Conservation (phyloP, 1,140 invertebrate species). For the Goniozus legneri region DNA sequence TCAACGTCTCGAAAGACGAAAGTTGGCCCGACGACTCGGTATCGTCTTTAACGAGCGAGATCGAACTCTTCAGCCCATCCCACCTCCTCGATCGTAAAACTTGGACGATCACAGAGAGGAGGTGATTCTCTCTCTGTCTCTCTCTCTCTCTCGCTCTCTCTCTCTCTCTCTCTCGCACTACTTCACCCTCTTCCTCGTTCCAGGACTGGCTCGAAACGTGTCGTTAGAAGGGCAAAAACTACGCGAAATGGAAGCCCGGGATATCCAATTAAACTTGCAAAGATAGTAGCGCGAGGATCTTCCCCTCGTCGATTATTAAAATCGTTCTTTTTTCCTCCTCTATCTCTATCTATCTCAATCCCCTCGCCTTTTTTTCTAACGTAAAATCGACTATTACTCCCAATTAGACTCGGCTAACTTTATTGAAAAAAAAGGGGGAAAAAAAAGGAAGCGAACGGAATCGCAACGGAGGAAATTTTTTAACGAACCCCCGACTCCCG, state of each 20-base stretch:
- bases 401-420: too few species aligned
- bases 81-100: constrained; percentile 22
- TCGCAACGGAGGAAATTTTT: too few species aligned
- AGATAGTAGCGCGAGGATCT: too few species aligned
- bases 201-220: constrained; percentile 10
- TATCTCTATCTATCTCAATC: neutral
- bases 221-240: constrained; percentile 14
- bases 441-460: too few species aligned
- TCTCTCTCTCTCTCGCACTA: neutral
- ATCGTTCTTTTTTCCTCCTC: too few species aligned
- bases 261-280: constrained; percentile 34
- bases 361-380: neutral
- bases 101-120: constrained; percentile 1
- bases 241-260: constrained; percentile 22
- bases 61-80: too few species aligned
- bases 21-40: constrained; percentile 5
- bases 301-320: neutral
- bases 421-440: too few species aligned
- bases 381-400: neutral
- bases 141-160: neutral
- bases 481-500: too few species aligned
- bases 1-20: too few species aligned
- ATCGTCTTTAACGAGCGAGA: constrained; percentile 14
- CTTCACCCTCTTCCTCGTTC: too few species aligned
- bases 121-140: neutral